Conservation (phyloP, 2,888 invertebrate species). For the Limnephilus auricula region DNA sequence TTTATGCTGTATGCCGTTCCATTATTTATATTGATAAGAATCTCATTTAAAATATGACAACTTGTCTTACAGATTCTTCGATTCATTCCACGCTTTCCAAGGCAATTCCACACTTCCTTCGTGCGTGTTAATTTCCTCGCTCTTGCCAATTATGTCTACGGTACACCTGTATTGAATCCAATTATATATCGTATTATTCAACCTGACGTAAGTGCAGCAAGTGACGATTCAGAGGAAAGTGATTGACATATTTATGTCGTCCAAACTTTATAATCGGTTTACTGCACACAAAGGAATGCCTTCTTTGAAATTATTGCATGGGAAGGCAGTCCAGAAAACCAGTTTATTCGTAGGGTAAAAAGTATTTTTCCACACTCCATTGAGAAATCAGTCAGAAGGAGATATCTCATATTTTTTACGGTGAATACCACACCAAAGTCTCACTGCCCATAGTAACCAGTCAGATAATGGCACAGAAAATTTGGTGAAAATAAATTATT, state of each 20-base stretch:
- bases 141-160: background rate
- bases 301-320: background rate
- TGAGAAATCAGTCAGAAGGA: background rate
- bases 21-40: background rate
- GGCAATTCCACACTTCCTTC: background rate
- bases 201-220: background rate
- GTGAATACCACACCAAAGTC: background rate
- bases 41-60: constrained; percentile 3
- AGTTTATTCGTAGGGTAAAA: background rate
- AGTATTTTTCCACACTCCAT: background rate
- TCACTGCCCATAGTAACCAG: background rate
- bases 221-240: constrained; percentile 15
- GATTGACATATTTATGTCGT: constrained; percentile 15
- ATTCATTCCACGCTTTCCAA: constrained; percentile 3
- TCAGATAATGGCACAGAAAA: background rate
- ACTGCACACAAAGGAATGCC: background rate
- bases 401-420: background rate
- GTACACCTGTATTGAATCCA: constrained; percentile 15
- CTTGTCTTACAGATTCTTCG: background rate
- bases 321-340: background rate
- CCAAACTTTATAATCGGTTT: background rate
- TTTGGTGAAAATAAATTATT: background rate
- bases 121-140: constrained; percentile 14
- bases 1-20: background rate
- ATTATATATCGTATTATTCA: constrained; percentile 20